A percentile compares a stretch with the other conserved stretches of the same genome.
Conservation (phyloP, 2,888 invertebrate species). For the Oxytorus armatus region DNA sequence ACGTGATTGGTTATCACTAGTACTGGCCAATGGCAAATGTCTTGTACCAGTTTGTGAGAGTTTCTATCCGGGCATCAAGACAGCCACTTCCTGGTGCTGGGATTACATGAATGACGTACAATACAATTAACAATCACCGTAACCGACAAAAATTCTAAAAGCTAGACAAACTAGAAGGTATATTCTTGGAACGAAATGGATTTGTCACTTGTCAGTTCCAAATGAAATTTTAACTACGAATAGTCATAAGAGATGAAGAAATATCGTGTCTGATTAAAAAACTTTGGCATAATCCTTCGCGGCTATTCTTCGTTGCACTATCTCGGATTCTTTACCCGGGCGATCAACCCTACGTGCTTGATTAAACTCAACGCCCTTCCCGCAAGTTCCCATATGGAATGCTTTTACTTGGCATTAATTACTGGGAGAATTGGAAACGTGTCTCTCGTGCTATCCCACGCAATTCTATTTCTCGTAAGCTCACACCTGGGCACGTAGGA, state of each 20-base stretch:
- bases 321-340: slow-evolving; percentile 11
- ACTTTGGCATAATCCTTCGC: slow-evolving; percentile 9
- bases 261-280: background rate
- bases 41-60: too few species aligned
- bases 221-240: too few species aligned
- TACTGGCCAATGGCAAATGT: background rate
- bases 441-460: slow-evolving; percentile 25
- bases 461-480: slow-evolving; percentile 4
- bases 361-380: slow-evolving; percentile 49
- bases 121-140: too few species aligned
- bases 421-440: slow-evolving; percentile 63
- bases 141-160: background rate
- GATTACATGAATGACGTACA: background rate
- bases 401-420: slow-evolving; percentile 50
- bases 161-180: too few species aligned
- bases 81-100: background rate
- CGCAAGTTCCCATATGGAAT: slow-evolving; percentile 52
- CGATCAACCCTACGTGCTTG: slow-evolving; percentile 44
- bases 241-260: background rate
- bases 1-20: too few species aligned
- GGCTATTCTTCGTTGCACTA: slow-evolving; percentile 19
- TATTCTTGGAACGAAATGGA: too few species aligned
- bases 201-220: too few species aligned
- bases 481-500: slow-evolving; percentile 11
- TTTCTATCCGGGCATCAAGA: too few species aligned